phyloP scores from a whole-genome alignment of 2,797 vertebrate genomes.

The Poliocrania exsul region DNA sequence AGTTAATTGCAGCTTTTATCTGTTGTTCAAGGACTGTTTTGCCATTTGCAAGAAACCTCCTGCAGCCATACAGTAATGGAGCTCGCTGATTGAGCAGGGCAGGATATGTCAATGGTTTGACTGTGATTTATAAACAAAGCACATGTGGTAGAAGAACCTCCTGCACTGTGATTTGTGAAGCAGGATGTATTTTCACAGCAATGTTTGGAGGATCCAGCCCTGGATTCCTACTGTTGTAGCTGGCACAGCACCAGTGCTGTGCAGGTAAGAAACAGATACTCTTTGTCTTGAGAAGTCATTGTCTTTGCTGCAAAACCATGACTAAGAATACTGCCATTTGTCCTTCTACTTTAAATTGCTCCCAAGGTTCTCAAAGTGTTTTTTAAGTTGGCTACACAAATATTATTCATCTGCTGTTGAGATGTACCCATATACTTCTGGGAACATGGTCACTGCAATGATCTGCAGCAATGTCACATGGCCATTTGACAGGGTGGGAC shows the following conservation, averaged over 20 bases:
- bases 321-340: neutral
- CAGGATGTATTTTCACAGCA: neutral
- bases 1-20: conserved; percentile 47
- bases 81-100: neutral
- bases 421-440: neutral
- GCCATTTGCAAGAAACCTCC: conserved; percentile 20
- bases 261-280: neutral
- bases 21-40: conserved; percentile 34
- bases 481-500: neutral
- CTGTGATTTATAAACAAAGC: conserved; percentile 9
- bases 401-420: neutral
- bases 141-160: neutral
- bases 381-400: neutral
- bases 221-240: neutral
- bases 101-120: neutral
- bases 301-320: neutral
- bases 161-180: neutral
- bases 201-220: neutral
- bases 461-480: neutral
- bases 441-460: neutral
- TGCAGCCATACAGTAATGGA: neutral
- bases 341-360: neutral
- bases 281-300: neutral
- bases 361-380: neutral
- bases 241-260: neutral